phyloP scores from a whole-genome alignment of 2,888 invertebrate genomes.

The Cheilosia pagana region DNA sequence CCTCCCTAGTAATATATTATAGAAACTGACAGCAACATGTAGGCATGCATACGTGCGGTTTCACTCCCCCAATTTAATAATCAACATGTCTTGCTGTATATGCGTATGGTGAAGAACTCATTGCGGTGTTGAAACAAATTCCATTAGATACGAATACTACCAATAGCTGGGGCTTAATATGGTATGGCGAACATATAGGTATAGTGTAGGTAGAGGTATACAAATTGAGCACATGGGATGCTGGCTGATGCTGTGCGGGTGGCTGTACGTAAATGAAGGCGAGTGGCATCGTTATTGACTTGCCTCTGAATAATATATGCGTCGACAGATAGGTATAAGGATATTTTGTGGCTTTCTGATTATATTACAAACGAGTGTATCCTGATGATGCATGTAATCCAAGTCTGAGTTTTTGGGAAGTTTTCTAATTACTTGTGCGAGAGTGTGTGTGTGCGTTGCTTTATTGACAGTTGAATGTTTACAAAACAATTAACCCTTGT shows the following conservation, averaged over 20 bases:
- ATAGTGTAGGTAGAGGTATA: background rate
- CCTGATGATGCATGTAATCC: background rate
- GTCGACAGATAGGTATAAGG: conserved; percentile 52
- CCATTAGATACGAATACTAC: conserved; percentile 73
- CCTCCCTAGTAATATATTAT: conserved; percentile 14
- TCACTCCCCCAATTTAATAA: conserved; percentile 73
- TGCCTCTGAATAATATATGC: conserved; percentile 66
- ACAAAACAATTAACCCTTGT: conserved; percentile 66
- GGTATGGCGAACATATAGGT: conserved; percentile 33
- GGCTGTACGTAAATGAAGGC: conserved; percentile 50
- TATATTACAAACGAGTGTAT: conserved; percentile 24
- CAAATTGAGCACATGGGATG: conserved; percentile 27
- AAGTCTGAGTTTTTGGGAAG: conserved; percentile 41
- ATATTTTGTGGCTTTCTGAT: conserved; percentile 68
- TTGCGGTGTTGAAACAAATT: conserved; percentile 72
- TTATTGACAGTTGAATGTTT: conserved; percentile 64
- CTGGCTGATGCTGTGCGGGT: conserved; percentile 1
- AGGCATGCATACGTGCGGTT: conserved; percentile 49
- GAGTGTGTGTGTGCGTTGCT: conserved; percentile 22
- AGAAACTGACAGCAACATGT: conserved; percentile 42
- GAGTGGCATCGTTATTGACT: conserved; percentile 70
- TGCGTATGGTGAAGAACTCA: conserved; percentile 66
- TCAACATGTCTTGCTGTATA: conserved; percentile 56
- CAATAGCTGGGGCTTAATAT: conserved; percentile 64
- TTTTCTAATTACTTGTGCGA: conserved; percentile 60